Evolutionary conservation across 2,797 vertebrate species (phyloP).

Genomic region (Anas capensis): DNA sequence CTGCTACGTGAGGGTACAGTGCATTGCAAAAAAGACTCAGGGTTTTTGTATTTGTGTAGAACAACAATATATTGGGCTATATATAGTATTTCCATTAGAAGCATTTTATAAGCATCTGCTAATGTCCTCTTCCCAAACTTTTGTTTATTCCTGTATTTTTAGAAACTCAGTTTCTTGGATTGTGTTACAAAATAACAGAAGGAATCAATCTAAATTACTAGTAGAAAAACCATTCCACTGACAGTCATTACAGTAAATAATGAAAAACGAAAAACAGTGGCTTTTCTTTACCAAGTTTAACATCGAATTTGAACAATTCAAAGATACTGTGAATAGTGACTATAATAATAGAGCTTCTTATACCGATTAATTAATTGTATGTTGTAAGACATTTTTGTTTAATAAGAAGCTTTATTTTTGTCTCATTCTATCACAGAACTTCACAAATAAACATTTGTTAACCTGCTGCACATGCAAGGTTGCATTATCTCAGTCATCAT

Average conservation of each 20-base stretch:
- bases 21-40: background rate
- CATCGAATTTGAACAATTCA: background rate
- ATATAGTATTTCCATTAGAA: slow-evolving; percentile 9
- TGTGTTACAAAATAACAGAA: slow-evolving; percentile 8
- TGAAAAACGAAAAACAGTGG: background rate
- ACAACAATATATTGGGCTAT: background rate
- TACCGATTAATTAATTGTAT: background rate
- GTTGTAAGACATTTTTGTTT: background rate
- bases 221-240: background rate
- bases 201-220: background rate
- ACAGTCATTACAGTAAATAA: background rate
- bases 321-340: background rate
- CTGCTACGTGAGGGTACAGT: background rate
- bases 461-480: background rate
- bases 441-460: background rate
- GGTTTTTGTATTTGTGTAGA: background rate
- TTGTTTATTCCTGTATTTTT: background rate
- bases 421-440: background rate
- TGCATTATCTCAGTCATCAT: background rate
- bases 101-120: background rate
- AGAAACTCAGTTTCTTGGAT: slow-evolving; percentile 10
- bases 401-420: background rate
- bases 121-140: background rate
- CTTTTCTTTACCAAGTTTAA: background rate
- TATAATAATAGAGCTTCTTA: background rate